phyloP scores from a whole-genome alignment of 2,797 vertebrate genomes.

The Cuniculus paca region DNA sequence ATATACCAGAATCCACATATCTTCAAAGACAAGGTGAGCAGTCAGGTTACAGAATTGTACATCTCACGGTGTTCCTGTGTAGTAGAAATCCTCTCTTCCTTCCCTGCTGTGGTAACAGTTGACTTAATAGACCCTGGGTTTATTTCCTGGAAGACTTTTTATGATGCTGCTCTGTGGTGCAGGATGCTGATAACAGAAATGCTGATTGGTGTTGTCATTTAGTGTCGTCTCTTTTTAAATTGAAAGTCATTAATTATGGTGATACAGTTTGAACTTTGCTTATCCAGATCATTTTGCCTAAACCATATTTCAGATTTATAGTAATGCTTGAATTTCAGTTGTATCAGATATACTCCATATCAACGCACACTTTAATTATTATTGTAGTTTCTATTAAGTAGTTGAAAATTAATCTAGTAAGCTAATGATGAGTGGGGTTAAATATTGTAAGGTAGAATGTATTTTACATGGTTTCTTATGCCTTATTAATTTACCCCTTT shows the following conservation, averaged over 20 bases:
- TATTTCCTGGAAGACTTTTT: constrained; percentile 87
- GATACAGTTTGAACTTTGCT: constrained; percentile 84
- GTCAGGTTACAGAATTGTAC: background rate
- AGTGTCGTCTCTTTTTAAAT: constrained; percentile 80
- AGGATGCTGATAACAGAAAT: constrained; percentile 91
- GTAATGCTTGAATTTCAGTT: constrained; percentile 74
- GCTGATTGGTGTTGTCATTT: constrained; percentile 84
- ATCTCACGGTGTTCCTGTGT: background rate
- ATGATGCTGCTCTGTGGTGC: constrained; percentile 88
- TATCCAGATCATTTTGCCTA: constrained; percentile 71
- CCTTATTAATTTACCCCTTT: background rate
- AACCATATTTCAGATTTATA: constrained; percentile 64
- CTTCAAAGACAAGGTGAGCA: constrained; percentile 97
- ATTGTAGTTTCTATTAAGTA: background rate
- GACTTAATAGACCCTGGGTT: constrained; percentile 89
- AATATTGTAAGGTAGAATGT: constrained; percentile 53
- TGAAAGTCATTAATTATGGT: constrained; percentile 92
- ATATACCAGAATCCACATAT: constrained; percentile 95
- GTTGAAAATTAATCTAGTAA: constrained; percentile 49
- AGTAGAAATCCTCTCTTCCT: constrained; percentile 50
- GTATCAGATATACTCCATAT: background rate
- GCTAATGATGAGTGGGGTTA: background rate
- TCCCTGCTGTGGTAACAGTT: constrained; percentile 73
- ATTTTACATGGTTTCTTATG: constrained; percentile 48
- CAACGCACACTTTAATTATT: constrained; percentile 17